Percentiles rank a stretch among this genome's conserved stretches.
phyloP scores from a whole-genome alignment of 1,140 invertebrate species.

The Drosophila pachea region DNA sequence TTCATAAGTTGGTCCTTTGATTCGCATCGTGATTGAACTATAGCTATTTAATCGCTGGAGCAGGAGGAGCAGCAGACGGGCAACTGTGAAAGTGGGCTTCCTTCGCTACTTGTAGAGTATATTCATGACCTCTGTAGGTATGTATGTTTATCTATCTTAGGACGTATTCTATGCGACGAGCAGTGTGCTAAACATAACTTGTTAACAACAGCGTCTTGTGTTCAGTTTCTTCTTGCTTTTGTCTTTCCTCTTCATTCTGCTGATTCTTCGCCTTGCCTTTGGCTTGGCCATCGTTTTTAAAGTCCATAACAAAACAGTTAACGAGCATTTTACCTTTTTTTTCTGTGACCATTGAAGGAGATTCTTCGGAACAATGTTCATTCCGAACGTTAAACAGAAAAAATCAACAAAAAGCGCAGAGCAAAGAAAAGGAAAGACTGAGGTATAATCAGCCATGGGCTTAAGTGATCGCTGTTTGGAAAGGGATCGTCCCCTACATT shows the following conservation, averaged over 20 bases:
- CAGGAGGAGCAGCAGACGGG: no score
- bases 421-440: constrained; percentile 10
- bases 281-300: constrained; percentile 11
- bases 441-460: constrained; percentile 15
- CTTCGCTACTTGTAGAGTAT: not conserved
- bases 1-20: no score
- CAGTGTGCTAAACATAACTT: constrained; percentile 29
- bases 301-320: constrained; percentile 54
- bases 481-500: not conserved
- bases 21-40: no score
- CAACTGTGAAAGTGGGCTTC: no score
- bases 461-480: not conserved
- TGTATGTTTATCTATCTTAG: not conserved
- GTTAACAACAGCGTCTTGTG: constrained; percentile 38
- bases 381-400: not conserved
- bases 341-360: constrained; percentile 21
- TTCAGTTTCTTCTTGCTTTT: not conserved
- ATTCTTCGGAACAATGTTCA: constrained; percentile 39
- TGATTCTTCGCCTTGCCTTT: no score
- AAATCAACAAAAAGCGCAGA: not conserved
- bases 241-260: no score
- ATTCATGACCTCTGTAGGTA: not conserved
- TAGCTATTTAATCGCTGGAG: no score
- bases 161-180: constrained; percentile 8
- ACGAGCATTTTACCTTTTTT: constrained; percentile 45